Base-by-base conservation (phyloP, 2,113 vertebrate species). In the Nannospalax galili region DNA sequence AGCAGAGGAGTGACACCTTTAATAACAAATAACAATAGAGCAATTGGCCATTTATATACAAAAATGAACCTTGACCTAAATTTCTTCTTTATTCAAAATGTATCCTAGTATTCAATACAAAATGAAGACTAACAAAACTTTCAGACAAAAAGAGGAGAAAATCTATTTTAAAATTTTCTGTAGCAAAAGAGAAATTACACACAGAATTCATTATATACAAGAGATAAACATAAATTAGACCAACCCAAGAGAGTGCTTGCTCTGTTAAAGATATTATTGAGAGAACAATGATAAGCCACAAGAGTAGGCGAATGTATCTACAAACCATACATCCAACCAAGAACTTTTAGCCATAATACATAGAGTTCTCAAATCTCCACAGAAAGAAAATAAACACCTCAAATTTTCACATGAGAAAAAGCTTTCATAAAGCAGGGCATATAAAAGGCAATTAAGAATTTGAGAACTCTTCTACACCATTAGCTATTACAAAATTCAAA, bases 71-170 rank as follows among this genome's bases (percentile, higher is more conserved):
- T 86, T 62, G 79, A 81, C 52, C 52, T 58, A 73, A 65, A 60
- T 16, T 45, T 75, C 70, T 28, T 19, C 52, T 35, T 90, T 86
- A 86, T 67, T 60, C 22, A 89, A 93, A 90, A 81, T 81, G 14
- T 32, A 95, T 81, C 26, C 79, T 58, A 73, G 74, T 78, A 37
- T 19, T 82, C 84, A 91, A 88, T 70, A 60, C 64, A 84, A 42
- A 65, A 48, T 40, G n/a, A 14, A 93, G 87, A 94, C 69, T 16
- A 86, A 75, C 80, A 82, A 74, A 60, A 52, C 37, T 24, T 95
- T 91, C 45, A 17, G n/a, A 10, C 15, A 90, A 84, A 92, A 90
- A 64, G 19, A 79, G 26, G 7, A 84, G n/a, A 75, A 93, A 88
- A 88, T 65, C 32, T 48, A 65, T 84, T 56, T 32, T 7, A 92